Base-by-base conservation (phyloP, 2,888 invertebrate genomes). In the Mantis religiosa region DNA sequence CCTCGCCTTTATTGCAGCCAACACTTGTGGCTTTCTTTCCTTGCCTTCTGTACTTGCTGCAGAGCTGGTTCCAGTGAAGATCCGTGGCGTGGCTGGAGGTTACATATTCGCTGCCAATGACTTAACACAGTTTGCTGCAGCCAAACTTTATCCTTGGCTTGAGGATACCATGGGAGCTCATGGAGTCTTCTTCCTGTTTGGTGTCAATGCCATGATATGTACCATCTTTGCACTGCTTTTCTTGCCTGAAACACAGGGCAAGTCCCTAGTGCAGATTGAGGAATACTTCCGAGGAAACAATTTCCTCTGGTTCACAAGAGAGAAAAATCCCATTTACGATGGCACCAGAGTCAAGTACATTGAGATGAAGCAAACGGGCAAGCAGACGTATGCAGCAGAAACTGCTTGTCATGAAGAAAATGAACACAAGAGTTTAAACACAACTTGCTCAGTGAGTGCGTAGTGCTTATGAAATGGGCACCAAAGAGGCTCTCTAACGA, bases 21-120 rank as follows among this genome's bases (percentile, higher is more conserved):
- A 97, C 92, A 97, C 97, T 0, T 92, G 96, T 81, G 96, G 96
- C 3, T 95, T 97, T 91, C 95, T 97, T 94, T 94, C 96, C 2
- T 94, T 97, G 90, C 97, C 97, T 0, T 96, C 96, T 28, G 94
- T 97, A 54, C 95, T 97, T 95, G 94, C 96, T 27, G 96, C 96
- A 0, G 97, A 97, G 93, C 93, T 97, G 3, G 94, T 97, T 15
- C 97, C 97, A 0, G 95, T 96, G 0, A 95, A 95, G 92, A 95
- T 96, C 3, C 84, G 97, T 27, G 97, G 97, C 0, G 94, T 96
- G 28, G 96, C 96, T 86, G 96, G 97, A 0, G 97, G 97, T 3
- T 95, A 95, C 90, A 96, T 96, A 34, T 97, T 96, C 92, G 96
- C 96, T 91, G 92, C 96, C 0, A 96, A 96, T 93, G 96, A 97